Percentiles rank a stretch among this genome's conserved stretches.
phyloP scores from a whole-genome alignment of 2,888 invertebrate species.

The Ditula angustiorana region DNA sequence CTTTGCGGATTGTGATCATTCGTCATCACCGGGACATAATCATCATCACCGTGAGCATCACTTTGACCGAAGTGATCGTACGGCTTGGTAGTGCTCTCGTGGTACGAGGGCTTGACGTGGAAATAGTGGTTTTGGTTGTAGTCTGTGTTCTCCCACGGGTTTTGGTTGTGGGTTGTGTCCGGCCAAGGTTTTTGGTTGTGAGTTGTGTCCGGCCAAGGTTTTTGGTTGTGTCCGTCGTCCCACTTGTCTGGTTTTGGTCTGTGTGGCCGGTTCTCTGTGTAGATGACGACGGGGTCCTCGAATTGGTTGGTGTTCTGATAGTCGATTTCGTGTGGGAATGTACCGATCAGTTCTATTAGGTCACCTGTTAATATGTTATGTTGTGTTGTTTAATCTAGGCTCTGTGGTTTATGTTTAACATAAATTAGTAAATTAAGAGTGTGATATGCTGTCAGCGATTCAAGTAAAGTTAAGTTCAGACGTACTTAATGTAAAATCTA shows the following conservation, averaged over 20 bases:
- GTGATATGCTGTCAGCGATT: slow-evolving; percentile 7
- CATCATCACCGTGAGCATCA: slow-evolving; percentile 69
- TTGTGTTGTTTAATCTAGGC: slow-evolving; percentile 43
- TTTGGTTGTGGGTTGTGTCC: slow-evolving; percentile 55
- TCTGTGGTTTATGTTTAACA: too few relatives aligned
- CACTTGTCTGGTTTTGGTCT: slow-evolving; percentile 53
- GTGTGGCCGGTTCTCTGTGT: slow-evolving; percentile 70
- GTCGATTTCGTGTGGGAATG: slow-evolving; percentile 77
- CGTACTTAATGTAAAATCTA: too few relatives aligned
- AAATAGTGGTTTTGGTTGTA: slow-evolving; percentile 68
- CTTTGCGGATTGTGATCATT: slow-evolving; percentile 67
- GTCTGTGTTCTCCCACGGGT: slow-evolving; percentile 59
- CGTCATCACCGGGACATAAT: slow-evolving; percentile 76
- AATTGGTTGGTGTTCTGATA: slow-evolving; percentile 79
- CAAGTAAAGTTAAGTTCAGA: neutral
- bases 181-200: slow-evolving; percentile 61
- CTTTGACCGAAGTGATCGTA: slow-evolving; percentile 54
- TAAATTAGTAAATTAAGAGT: neutral
- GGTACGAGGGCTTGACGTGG: slow-evolving; percentile 81
- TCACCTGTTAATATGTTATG: slow-evolving; percentile 73
- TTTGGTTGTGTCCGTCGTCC: slow-evolving; percentile 54
- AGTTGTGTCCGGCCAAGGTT: slow-evolving; percentile 62
- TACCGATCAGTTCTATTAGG: slow-evolving; percentile 79
- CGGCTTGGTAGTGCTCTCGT: slow-evolving; percentile 68
- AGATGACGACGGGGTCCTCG: slow-evolving; percentile 79